These are phyloP conservation scores for Zingel zingel DNA, from an alignment of 2,113 vertebrate species.

Conservation along the genomic window DNA sequence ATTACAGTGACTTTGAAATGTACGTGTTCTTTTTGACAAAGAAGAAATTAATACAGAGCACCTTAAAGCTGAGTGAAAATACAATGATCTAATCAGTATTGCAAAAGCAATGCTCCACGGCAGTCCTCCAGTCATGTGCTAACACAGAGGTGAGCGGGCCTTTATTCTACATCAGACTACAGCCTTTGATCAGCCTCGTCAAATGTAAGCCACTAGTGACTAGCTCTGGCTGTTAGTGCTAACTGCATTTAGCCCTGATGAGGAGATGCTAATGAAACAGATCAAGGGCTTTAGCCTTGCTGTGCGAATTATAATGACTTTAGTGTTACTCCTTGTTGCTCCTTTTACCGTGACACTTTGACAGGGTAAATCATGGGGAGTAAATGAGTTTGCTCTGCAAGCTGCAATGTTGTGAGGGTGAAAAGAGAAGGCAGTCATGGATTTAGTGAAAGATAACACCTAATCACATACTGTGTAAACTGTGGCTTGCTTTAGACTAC, in stretches of 20 bases:
- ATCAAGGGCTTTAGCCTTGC: slow-evolving; percentile 68
- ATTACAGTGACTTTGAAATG: slow-evolving; percentile 5
- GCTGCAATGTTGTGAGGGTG: slow-evolving; percentile 26
- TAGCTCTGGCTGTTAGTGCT: slow-evolving; percentile 52
- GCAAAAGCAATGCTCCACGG: neutral
- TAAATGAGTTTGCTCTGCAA: slow-evolving; percentile 35
- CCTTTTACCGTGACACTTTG: slow-evolving; percentile 45
- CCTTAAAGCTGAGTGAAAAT: neutral
- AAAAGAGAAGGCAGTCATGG: neutral
- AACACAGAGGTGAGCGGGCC: slow-evolving; percentile 37
- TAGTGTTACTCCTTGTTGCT: slow-evolving; percentile 38
- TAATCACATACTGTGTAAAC: neutral
- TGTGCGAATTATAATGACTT: slow-evolving; percentile 62
- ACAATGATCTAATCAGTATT: slow-evolving; percentile 2
- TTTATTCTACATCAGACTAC: slow-evolving; percentile 49
- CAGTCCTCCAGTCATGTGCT: neutral
- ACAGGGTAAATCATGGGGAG: slow-evolving; percentile 24
- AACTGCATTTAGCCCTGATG: slow-evolving; percentile 65
- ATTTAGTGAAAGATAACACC: neutral
- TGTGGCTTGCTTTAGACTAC: neutral
- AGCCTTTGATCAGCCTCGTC: slow-evolving; percentile 67
- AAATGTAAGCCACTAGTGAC: slow-evolving; percentile 59
- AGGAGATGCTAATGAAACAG: slow-evolving; percentile 73
- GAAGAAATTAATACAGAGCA: neutral
- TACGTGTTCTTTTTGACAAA: slow-evolving; percentile 1